Base-by-base conservation (phyloP, 1,140 invertebrate genomes). In the Solenopsis fugax region DNA sequence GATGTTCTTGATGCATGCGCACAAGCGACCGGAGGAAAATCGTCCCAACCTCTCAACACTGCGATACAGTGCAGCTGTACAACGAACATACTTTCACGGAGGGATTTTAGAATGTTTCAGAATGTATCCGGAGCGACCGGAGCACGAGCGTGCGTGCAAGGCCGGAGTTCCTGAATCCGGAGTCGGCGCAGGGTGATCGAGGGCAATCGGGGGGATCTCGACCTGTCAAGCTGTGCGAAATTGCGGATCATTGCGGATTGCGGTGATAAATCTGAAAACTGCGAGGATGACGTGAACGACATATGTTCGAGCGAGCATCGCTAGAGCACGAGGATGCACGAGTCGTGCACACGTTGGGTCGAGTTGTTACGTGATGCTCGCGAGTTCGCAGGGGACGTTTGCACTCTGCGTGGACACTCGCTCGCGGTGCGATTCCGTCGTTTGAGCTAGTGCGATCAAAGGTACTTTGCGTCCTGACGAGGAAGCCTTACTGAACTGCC, bases 281-380 rank as follows among this genome's bases (percentile, higher is more conserved):
- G 29, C 4, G 41, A 41, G 7, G 7, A 41, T 41, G 41, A 41
- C 41, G 7, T 41, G 41, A 41, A 41, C 7, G 7, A 41, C 29
- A 29, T 29, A 29, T 29, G 2, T 29, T 41, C 4, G 41, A 5
- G 4, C 12, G 58, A 77, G 5, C 18, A 24, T 54, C 13, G 5
- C 0, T 76, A 54, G 6, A 48, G 18, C 4, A n/a, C 6, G 5
- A 54, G 71, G 37, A 86, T 86, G 82, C 48, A n/a, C 10, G 34
- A 62, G 65, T 69, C 12, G n/a, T 7, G 12, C 6, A 29, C 29
- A 13, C 12, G 2, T 29, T 29, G 34, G n/a, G 16, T 21, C 67
- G 45, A 34, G 29, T 21, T 24, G 21, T 4, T 18, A 37, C 54
- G 41, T n/a, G 41, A 84, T 84, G 69, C 18, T 13, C n/a, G 9